Conservation (phyloP, 30 jellyfish, hydroid and myxozoan species). For the Turritopsis rubra region DNA sequence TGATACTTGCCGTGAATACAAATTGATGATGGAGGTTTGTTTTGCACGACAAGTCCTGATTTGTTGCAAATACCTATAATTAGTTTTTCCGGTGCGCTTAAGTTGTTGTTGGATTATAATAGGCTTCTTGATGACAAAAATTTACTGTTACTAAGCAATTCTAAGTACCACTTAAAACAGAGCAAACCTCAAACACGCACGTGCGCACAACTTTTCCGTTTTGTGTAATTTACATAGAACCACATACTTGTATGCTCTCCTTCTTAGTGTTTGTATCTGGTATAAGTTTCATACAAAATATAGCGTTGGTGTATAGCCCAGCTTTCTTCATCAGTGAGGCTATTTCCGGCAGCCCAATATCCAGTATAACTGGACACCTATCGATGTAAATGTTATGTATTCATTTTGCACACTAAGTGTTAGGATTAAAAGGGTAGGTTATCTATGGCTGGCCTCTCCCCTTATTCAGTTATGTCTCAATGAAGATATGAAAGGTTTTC, state of each 20-base stretch:
- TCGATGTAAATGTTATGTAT: not conserved
- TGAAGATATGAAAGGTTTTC: too few relatives aligned
- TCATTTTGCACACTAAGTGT: not conserved
- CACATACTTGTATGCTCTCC: constrained; percentile 47
- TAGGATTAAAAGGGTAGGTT: not conserved
- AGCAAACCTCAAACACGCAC: too few relatives aligned
- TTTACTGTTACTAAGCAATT: not conserved
- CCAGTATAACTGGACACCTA: constrained; percentile 91
- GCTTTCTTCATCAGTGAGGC: constrained; percentile 44
- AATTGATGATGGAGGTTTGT: not conserved
- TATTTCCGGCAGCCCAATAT: constrained; percentile 58
- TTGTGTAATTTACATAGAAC: not conserved
- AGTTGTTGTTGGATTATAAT: not conserved
- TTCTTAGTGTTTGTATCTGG: constrained; percentile 60
- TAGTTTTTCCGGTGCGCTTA: not conserved
- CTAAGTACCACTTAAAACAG: not conserved
- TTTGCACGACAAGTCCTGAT: not conserved
- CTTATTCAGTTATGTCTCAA: too few relatives aligned
- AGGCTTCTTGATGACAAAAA: not conserved
- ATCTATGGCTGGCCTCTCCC: too few relatives aligned
- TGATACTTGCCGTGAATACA: too few relatives aligned
- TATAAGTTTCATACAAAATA: constrained; percentile 60
- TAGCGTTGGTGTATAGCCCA: constrained; percentile 59
- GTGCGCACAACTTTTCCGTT: not conserved
- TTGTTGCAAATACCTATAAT: not conserved